phyloP scores from a whole-genome alignment of 1,140 invertebrate species.

The Zaprionus kolodkinae region DNA sequence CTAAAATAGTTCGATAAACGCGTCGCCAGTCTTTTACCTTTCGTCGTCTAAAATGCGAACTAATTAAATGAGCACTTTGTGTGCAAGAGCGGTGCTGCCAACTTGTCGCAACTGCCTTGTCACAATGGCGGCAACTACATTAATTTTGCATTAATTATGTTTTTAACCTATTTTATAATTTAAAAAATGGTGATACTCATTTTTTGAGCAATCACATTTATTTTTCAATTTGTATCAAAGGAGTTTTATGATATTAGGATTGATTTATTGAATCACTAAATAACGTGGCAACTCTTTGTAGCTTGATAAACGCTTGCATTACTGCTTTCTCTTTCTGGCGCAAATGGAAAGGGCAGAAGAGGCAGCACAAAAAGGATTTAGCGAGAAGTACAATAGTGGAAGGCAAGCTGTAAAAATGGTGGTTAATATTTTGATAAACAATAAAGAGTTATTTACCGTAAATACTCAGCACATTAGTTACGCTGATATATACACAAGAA shows the following conservation, averaged over 20 bases:
- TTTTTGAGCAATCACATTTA: not conserved
- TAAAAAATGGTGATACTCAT: not conserved
- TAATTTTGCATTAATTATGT: not conserved
- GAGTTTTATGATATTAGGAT: not conserved
- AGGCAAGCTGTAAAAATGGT: conserved; percentile 55
- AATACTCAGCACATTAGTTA: conserved; percentile 18
- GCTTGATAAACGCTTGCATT: conserved; percentile 59
- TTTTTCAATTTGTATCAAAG: conserved; percentile 20
- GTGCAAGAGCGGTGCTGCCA: conserved; percentile 60
- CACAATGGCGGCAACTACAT: conserved; percentile 64
- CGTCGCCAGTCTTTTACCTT: conserved; percentile 76
- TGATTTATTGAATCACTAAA: not conserved
- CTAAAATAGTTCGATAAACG: conserved; percentile 63
- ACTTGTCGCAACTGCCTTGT: conserved; percentile 37
- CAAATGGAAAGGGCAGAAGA: conserved; percentile 10
- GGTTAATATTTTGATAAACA: conserved; percentile 72
- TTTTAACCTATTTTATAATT: not conserved
- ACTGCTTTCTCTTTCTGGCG: conserved; percentile 54
- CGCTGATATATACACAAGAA: conserved; percentile 35
- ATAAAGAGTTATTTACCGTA: conserved; percentile 53
- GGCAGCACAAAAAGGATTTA: conserved; percentile 40
- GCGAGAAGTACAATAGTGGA: conserved; percentile 34
- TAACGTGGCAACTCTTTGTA: conserved; percentile 50
- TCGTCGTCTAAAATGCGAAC: conserved; percentile 81
- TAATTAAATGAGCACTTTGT: conserved; percentile 79